Evolutionary conservation across 2,113 vertebrate genomes (phyloP).

Genomic region (Megaleporinus macrocephalus): DNA sequence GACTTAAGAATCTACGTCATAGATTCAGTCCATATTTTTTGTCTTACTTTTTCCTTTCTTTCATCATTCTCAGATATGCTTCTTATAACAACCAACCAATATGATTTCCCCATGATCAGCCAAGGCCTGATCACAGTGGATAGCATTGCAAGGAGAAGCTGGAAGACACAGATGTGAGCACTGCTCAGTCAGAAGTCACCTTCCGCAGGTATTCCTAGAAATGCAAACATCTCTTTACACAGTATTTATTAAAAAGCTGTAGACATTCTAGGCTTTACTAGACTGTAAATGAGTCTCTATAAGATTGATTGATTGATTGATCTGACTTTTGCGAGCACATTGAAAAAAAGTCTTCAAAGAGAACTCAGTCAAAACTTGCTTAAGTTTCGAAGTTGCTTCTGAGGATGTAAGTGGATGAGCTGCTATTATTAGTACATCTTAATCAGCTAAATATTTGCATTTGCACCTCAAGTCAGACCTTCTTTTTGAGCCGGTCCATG

Average conservation of each 20-base stretch:
- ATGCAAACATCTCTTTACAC: background rate
- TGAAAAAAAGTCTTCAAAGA: too few relatives aligned
- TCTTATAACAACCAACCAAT: conserved; percentile 72
- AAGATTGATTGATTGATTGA: too few relatives aligned
- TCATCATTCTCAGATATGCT: conserved; percentile 64
- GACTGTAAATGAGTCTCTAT: conserved; percentile 67
- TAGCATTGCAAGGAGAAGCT: conserved; percentile 73
- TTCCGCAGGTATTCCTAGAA: background rate
- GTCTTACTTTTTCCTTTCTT: background rate
- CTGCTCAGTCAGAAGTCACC: background rate
- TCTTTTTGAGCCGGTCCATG: too few relatives aligned
- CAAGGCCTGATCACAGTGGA: conserved; percentile 72
- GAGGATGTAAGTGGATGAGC: too few relatives aligned
- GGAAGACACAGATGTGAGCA: conserved; percentile 63
- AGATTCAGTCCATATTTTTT: background rate
- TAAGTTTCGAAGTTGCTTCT: too few relatives aligned
- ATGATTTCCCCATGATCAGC: conserved; percentile 72
- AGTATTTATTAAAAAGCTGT: conserved; percentile 41
- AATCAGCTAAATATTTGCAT: too few relatives aligned
- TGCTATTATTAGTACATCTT: too few relatives aligned
- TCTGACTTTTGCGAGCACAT: too few relatives aligned
- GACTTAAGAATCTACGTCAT: background rate
- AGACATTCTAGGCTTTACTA: conserved; percentile 61
- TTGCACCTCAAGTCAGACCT: too few relatives aligned
- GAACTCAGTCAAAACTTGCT: too few relatives aligned